Evolutionary conservation across 1,140 invertebrate genomes (phyloP).

Genomic region (Paraescarpia echinospica): DNA sequence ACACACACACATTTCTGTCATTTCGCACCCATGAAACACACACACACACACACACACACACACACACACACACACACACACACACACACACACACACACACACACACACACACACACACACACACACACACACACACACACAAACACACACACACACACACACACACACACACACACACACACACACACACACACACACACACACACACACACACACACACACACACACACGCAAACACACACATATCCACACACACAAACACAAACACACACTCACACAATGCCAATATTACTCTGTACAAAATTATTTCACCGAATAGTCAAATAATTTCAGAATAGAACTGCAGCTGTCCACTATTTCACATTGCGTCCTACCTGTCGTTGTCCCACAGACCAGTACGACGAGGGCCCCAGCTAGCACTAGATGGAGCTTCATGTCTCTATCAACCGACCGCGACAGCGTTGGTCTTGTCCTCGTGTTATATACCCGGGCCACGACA

Average conservation of each 20-base stretch:
- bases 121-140: not conserved
- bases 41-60: constrained; percentile 14
- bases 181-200: constrained; percentile 21
- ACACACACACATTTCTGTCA: constrained; percentile 5
- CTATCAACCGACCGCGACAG: not conserved
- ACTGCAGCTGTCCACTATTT: not conserved
- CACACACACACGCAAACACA: constrained; percentile 13
- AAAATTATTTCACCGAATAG: too few species aligned
- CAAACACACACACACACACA: not conserved
- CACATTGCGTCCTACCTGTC: not conserved
- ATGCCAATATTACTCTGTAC: too few species aligned
- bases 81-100: constrained; percentile 12
- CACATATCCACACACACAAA: too few species aligned
- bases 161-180: not conserved
- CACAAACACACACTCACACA: too few species aligned
- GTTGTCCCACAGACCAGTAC: not conserved
- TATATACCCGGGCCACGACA: not conserved
- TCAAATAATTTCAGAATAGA: not conserved
- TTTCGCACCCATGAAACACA: too few species aligned
- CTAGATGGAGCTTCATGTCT: not conserved
- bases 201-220: constrained; percentile 20
- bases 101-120: constrained; percentile 11
- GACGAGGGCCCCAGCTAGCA: not conserved
- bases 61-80: constrained; percentile 16
- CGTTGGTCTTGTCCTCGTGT: not conserved